Evolutionary conservation across 1,140 invertebrate genomes (phyloP).

Genomic region (Aphis craccivora): DNA sequence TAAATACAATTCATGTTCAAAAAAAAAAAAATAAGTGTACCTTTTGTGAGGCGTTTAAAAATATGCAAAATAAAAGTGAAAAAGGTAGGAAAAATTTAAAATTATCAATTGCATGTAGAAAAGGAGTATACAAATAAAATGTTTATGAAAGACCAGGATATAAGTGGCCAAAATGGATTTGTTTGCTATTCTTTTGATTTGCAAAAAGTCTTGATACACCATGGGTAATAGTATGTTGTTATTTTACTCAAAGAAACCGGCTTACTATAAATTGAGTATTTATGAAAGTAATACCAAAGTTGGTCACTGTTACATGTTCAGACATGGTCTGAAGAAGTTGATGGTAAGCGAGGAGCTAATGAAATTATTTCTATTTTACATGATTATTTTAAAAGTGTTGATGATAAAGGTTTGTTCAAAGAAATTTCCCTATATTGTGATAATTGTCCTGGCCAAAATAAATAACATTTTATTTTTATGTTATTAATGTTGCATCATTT

Average conservation of each 20-base stretch:
- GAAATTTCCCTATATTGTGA: slow-evolving; percentile 20
- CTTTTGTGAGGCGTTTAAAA: neutral
- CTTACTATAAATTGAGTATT: slow-evolving; percentile 29
- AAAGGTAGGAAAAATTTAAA: neutral
- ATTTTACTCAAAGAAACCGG: slow-evolving; percentile 14
- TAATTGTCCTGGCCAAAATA: neutral
- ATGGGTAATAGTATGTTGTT: slow-evolving; percentile 34
- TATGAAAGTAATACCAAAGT: slow-evolving; percentile 31
- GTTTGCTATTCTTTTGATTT: neutral
- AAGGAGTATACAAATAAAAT: slow-evolving; percentile 23
- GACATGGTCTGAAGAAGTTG: slow-evolving; percentile 48
- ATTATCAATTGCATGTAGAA: slow-evolving; percentile 10
- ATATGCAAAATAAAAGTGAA: slow-evolving; percentile 9
- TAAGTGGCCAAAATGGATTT: slow-evolving; percentile 41
- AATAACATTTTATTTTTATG: slow-evolving; percentile 36
- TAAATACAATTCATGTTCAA: neutral
- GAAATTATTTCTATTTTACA: slow-evolving; percentile 33
- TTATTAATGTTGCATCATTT: neutral
- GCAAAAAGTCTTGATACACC: slow-evolving; percentile 27
- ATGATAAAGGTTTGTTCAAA: neutral
- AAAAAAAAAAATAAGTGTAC: neutral
- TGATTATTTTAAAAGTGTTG: neutral
- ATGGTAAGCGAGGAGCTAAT: slow-evolving; percentile 20
- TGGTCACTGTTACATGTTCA: slow-evolving; percentile 30
- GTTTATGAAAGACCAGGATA: neutral